phyloP scores from a whole-genome alignment of 2,797 vertebrate genomes.

The Anabas testudineus region DNA sequence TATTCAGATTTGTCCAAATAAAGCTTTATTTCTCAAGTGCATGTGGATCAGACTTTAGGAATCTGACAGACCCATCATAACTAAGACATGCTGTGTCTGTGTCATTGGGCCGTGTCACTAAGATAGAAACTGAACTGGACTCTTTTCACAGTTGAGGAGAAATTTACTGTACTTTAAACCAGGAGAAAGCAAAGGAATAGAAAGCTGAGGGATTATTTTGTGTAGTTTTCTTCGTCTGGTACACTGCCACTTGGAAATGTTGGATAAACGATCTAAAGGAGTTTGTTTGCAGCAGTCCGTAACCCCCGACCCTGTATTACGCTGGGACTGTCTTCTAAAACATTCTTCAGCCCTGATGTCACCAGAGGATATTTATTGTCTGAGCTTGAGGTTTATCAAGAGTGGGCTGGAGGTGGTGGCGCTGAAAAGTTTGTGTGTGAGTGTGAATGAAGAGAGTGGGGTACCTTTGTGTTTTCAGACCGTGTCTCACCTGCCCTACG shows the following conservation, averaged over 20 bases:
- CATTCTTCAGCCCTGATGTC: constrained; percentile 78
- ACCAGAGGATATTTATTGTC: constrained; percentile 73
- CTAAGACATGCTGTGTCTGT: no score
- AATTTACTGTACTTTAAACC: no score
- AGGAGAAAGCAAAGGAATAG: not conserved
- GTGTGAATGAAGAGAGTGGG: constrained; percentile 7
- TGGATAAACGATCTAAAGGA: not conserved
- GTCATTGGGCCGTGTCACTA: no score
- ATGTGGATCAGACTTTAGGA: no score
- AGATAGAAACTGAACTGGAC: no score
- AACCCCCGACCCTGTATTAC: constrained; percentile 5
- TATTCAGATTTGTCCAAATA: no score
- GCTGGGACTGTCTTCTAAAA: constrained; percentile 46
- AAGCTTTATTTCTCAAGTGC: no score
- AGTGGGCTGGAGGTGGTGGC: constrained; percentile 37
- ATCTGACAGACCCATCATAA: no score
- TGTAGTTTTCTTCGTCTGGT: no score
- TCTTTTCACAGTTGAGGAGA: no score
- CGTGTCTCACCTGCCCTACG: constrained; percentile 64
- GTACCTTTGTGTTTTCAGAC: constrained; percentile 62
- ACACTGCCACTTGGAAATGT: not conserved
- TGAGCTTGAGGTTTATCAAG: constrained; percentile 72
- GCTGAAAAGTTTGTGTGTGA: constrained; percentile 39
- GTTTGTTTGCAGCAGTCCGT: constrained; percentile 11
- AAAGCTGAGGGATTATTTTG: not conserved